Conservation (phyloP, 2,113 vertebrate genomes). For the Hystrix cristata region DNA sequence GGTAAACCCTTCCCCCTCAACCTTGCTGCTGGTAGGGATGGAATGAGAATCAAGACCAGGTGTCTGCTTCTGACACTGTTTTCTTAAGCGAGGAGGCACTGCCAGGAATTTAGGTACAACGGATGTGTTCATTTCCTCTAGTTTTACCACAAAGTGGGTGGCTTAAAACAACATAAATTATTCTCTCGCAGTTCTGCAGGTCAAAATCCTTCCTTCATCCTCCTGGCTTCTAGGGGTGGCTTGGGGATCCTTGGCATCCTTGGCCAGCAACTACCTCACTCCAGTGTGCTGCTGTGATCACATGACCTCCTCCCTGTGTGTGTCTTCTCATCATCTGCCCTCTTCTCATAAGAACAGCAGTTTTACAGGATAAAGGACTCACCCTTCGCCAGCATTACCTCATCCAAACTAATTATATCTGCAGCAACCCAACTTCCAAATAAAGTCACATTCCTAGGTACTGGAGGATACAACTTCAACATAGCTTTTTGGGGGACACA, state of each 20-base stretch:
- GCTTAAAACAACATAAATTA: neutral
- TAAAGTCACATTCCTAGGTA: neutral
- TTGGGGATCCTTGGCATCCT: neutral
- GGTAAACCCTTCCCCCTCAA: accelerated
- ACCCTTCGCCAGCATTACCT: neutral
- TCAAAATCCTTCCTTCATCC: neutral
- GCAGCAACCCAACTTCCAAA: neutral
- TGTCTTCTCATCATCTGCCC: neutral
- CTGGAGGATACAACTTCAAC: neutral
- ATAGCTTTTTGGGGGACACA: neutral
- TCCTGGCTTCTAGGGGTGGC: neutral
- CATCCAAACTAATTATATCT: neutral
- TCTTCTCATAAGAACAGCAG: neutral
- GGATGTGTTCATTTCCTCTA: neutral
- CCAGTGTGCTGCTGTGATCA: neutral
- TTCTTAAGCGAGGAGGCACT: neutral
- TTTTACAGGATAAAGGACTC: neutral
- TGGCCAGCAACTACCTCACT: accelerated
- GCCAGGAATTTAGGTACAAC: neutral
- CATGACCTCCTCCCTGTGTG: accelerated
- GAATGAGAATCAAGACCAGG: neutral
- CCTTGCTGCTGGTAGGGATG: accelerated
- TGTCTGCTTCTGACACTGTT: neutral
- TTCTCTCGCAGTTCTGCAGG: neutral
- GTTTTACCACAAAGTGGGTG: neutral